These are phyloP conservation scores for Symphodus melops DNA, from an alignment of 2,113 vertebrate species.

Conservation along the genomic window DNA sequence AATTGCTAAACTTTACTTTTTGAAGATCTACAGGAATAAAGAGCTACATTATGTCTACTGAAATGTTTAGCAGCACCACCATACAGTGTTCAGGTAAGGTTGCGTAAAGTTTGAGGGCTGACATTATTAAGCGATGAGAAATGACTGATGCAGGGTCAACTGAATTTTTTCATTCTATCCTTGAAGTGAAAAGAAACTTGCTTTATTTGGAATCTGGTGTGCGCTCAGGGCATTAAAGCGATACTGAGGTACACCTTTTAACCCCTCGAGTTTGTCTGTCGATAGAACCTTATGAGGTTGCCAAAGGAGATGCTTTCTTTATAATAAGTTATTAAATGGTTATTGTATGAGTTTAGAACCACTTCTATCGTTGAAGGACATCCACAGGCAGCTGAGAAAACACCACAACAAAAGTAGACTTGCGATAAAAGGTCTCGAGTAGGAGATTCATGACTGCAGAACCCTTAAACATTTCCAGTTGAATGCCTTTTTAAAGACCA, in stretches of 20 bases:
- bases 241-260: slow-evolving; percentile 2
- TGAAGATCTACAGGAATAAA: not conserved
- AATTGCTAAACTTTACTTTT: not conserved
- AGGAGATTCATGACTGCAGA: slow-evolving; percentile 25
- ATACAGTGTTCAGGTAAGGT: not conserved
- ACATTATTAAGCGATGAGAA: not conserved
- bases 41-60: not conserved
- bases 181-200: not conserved
- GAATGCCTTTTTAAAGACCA: slow-evolving; percentile 41
- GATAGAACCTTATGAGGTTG: not conserved
- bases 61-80: not conserved
- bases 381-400: not conserved
- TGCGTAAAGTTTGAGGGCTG: not conserved
- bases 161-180: slow-evolving; percentile 17
- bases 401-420: not conserved
- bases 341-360: not conserved
- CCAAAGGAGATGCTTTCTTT: not conserved
- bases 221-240: not conserved
- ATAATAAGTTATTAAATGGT: not conserved
- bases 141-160: slow-evolving; percentile 19
- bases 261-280: not conserved
- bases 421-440: slow-evolving; percentile 12
- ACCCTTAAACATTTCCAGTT: slow-evolving; percentile 29
- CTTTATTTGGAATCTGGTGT: not conserved
- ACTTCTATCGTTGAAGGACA: not conserved